Evolutionary conservation across 1,140 invertebrate species (phyloP), one percentile per base, ranked within the genome.

Genomic region (Brachystomella parvula): DNA sequence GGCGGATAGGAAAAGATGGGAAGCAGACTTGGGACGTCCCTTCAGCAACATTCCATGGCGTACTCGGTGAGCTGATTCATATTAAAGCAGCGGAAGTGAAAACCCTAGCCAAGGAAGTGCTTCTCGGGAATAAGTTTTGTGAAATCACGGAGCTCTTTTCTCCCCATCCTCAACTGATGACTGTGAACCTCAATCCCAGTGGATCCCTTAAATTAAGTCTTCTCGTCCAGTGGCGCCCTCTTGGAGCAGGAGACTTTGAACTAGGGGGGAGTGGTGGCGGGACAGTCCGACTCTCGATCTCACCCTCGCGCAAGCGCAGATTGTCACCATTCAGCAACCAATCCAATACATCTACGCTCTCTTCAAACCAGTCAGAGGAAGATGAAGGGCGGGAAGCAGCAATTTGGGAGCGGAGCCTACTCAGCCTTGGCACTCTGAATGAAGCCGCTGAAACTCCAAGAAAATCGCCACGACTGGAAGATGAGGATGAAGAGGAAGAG

Each of bases 121-220:
- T 81, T 6, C 76, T 86, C 21, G 84, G 82, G 29, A 82, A 84
- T 74, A 83, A 84, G 73, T 79, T 78, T 67, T 86, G 85, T 77
- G 84, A 86, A 71, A 82, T 82, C 12, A 78, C 79, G 59, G 82
- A 85, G 64, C 76, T 86, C 24, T 85, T 85, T 73, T 81, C 80
- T 28, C 77, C 82, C 31, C 80, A 84, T 64, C 82, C 83, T n/a
- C 85, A 86, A 73, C 75, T 85, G 28, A 83, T 86, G 81, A 85
- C 84, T 2, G 81, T 86, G 74, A 84, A 83, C 75, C 76, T 86
- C 64, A 86, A 86, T 75, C 76, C 80, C 19, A 82, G 79, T 68
- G 85, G 84, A 62, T 83, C 83, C n/a, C 76, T 86, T 32, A 86
- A 86, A 77, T 77, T 86, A 39, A 83, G 82, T 70, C 72, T 86